Evolutionary conservation across 2,888 invertebrate species (phyloP).

Genomic region (Eupithecia abbreviata): DNA sequence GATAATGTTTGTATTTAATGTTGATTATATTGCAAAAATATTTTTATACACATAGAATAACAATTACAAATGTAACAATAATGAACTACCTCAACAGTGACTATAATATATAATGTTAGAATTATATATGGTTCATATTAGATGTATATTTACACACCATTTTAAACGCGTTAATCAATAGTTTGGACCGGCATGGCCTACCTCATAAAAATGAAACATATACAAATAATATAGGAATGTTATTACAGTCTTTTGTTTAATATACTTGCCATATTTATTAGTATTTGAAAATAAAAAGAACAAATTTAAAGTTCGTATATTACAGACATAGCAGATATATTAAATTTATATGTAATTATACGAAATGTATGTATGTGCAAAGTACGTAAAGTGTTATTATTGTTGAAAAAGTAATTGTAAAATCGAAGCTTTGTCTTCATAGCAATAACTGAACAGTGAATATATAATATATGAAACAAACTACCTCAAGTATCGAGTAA

Average conservation of each 20-base stretch:
- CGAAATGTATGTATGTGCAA: constrained; percentile 59
- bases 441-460: constrained; percentile 72
- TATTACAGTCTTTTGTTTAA: constrained; percentile 32
- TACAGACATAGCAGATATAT: constrained; percentile 32
- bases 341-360: constrained; percentile 40
- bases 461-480: constrained; percentile 72
- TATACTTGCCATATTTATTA: constrained; percentile 42
- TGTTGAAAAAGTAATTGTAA: constrained; percentile 71
- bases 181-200: constrained; percentile 66
- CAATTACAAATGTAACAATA: constrained; percentile 61
- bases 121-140: constrained; percentile 32
- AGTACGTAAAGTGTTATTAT: constrained; percentile 63
- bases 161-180: constrained; percentile 35
- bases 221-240: constrained; percentile 39
- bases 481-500: constrained; percentile 81
- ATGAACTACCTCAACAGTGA: constrained; percentile 79
- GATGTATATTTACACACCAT: constrained; percentile 37
- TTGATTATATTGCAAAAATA: constrained; percentile 82
- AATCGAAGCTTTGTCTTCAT: constrained; percentile 71
- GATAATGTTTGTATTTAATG: constrained; percentile 82
- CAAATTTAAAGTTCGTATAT: constrained; percentile 31
- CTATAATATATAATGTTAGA: constrained; percentile 43
- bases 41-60: constrained; percentile 81
- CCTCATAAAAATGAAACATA: constrained; percentile 50
- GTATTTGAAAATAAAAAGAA: constrained; percentile 32